Conservation (phyloP, 2,888 invertebrate genomes). For the Drosophila austrosaltans region DNA sequence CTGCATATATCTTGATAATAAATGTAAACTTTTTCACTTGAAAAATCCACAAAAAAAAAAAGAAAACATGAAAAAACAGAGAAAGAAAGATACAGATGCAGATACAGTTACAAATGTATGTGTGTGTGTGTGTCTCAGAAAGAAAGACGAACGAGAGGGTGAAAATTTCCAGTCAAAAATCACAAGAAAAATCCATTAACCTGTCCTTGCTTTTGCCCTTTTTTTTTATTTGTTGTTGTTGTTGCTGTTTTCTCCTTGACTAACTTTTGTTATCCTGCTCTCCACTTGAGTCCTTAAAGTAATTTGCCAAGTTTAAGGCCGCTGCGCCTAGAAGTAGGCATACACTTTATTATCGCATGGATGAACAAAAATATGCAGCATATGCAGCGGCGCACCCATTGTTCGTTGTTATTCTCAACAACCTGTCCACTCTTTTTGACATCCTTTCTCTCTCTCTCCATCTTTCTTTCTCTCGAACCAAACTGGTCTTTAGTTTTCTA, state of each 20-base stretch:
- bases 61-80: constrained; percentile 34
- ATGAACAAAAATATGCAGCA: constrained; percentile 54
- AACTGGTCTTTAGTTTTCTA: constrained; percentile 58
- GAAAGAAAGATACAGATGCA: constrained; percentile 35
- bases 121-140: constrained; percentile 12
- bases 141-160: constrained; percentile 50
- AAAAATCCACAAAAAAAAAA: constrained; percentile 51
- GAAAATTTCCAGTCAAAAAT: constrained; percentile 62
- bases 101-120: background rate
- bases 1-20: constrained; percentile 59
- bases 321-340: constrained; percentile 45
- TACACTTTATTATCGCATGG: constrained; percentile 52
- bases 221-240: background rate
- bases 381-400: constrained; percentile 66
- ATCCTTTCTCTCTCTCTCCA: background rate
- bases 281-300: constrained; percentile 38
- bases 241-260: constrained; percentile 46
- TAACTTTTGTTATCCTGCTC: constrained; percentile 44
- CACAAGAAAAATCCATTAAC: constrained; percentile 80
- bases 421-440: constrained; percentile 44
- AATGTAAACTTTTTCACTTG: constrained; percentile 74
- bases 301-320: constrained; percentile 67
- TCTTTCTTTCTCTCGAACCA: constrained; percentile 20
- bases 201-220: constrained; percentile 40
- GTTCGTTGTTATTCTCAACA: constrained; percentile 48